Base-by-base conservation (phyloP, 2,797 vertebrate species). In the Galago senegalensis region DNA sequence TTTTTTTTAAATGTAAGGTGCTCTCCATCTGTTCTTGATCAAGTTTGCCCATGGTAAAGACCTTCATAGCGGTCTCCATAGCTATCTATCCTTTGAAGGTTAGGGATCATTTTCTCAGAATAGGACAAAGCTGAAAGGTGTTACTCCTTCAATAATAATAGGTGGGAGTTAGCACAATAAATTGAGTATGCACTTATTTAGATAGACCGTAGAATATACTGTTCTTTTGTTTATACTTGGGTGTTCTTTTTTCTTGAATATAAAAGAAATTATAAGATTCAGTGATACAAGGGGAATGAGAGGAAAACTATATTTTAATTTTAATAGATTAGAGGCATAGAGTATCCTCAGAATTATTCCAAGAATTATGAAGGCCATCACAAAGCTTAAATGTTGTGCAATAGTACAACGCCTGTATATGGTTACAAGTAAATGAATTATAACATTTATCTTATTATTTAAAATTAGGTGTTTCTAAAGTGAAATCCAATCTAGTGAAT, bases 91-190 rank as follows among this genome's bases (percentile, higher is more conserved):
- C 97, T 89, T 79, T 63, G 53, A 93, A 37, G 93, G 49, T 94
- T 96, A 93, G 80, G 34, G 46, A 72, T 97, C 53, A 84, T 93
- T 98, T 81, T 95, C 43, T 97, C 5, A 37, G 6, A 79, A 34
- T n/a, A 46, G 17, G 37, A 73, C 60, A 53, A 21, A 90, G 81
- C 23, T 70, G 9, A 77, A 65, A 29, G 46, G 1, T 96, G 7
- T 96, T 88, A 95, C 25, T 91, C 29, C 43, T 49, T 5, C 83
- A 56, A 88, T 27, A 87, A 92, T 12, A 93, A 20, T 82, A 40
- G 14, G 11, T 87, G 12, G 9, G 31, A 84, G 13, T 88, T 88
- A 34, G 72, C 79, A 88, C 85, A 81, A 43, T 40, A 43, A 16
- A 69, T 83, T 60, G 6, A 43, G 23, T 34, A 29, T 89, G 4